Evolutionary conservation across 2,797 vertebrate genomes (phyloP).

Genomic region (Numenius phaeopus): DNA sequence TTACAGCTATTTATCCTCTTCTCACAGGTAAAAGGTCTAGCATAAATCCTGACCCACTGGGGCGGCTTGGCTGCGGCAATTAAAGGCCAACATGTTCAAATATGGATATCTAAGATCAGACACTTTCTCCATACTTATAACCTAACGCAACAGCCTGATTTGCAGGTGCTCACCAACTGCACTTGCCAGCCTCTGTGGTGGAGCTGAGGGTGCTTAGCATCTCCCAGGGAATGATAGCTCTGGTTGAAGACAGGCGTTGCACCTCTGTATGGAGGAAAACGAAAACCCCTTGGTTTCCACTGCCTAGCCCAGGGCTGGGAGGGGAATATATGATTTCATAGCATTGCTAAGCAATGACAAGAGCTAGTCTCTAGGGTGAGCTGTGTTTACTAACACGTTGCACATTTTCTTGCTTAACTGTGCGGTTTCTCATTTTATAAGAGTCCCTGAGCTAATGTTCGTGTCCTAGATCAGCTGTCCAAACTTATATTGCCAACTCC

Average conservation of each 20-base stretch:
- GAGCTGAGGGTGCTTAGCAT: not conserved
- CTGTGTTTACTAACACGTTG: conserved; percentile 14
- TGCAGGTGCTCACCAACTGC: not conserved
- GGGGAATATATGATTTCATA: conserved; percentile 35
- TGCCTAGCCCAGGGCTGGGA: not conserved
- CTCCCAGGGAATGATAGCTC: not conserved
- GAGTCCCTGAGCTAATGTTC: conserved; percentile 3
- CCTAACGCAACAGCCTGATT: not conserved
- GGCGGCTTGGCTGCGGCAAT: not conserved
- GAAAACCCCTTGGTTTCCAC: not conserved
- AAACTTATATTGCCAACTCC: not conserved
- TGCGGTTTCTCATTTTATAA: conserved; percentile 14
- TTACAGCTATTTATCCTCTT: conserved; percentile 27
- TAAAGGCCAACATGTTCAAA: not conserved
- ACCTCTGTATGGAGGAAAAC: not conserved
- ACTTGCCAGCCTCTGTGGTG: not conserved
- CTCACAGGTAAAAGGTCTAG: not conserved
- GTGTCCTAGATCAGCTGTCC: conserved; percentile 20
- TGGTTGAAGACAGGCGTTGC: not conserved
- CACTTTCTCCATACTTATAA: not conserved
- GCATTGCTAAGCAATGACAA: conserved; percentile 44
- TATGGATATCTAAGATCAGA: not conserved
- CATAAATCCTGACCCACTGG: not conserved
- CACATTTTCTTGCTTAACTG: conserved; percentile 48
- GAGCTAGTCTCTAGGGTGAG: conserved; percentile 7